These are phyloP conservation scores for Colletes collaris DNA, from an alignment of 2,888 invertebrate genomes.

Conservation along the genomic window DNA sequence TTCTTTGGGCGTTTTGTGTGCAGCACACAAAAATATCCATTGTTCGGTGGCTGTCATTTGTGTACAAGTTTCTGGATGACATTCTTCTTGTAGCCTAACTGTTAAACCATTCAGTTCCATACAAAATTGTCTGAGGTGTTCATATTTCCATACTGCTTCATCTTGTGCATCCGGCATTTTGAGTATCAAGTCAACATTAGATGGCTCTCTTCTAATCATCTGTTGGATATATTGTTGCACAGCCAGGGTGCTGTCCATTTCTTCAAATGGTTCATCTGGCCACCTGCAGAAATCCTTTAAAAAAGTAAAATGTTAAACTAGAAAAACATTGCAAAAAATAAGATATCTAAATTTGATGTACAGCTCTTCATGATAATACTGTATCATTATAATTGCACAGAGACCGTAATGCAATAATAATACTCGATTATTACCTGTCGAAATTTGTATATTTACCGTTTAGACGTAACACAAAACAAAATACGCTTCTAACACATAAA, in stretches of 20 bases:
- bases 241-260: slow-evolving; percentile 99
- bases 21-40: slow-evolving; percentile 99
- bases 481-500: background rate
- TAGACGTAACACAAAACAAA: background rate
- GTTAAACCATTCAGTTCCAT: slow-evolving; percentile 99
- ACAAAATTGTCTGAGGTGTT: slow-evolving; percentile 99
- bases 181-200: slow-evolving; percentile 96
- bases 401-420: background rate
- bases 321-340: background rate
- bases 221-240: slow-evolving; percentile 99
- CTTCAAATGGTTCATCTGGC: slow-evolving; percentile 99
- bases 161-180: slow-evolving; percentile 99
- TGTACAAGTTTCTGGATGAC: slow-evolving; percentile 97
- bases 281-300: slow-evolving; percentile 96
- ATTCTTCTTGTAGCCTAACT: slow-evolving; percentile 97
- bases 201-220: slow-evolving; percentile 95
- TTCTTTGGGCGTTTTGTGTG: slow-evolving; percentile 99
- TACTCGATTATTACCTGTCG: slow-evolving; percentile 17
- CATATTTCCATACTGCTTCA: slow-evolving; percentile 99
- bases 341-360: background rate
- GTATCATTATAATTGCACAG: too few species aligned
- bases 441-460: background rate
- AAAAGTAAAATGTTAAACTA: slow-evolving; percentile 25
- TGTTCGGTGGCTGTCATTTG: slow-evolving; percentile 99
- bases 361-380: background rate